Evolutionary conservation across 2,113 vertebrate species (phyloP), one percentile per base, ranked within the genome.

Genomic region (Corydoras sp.): DNA sequence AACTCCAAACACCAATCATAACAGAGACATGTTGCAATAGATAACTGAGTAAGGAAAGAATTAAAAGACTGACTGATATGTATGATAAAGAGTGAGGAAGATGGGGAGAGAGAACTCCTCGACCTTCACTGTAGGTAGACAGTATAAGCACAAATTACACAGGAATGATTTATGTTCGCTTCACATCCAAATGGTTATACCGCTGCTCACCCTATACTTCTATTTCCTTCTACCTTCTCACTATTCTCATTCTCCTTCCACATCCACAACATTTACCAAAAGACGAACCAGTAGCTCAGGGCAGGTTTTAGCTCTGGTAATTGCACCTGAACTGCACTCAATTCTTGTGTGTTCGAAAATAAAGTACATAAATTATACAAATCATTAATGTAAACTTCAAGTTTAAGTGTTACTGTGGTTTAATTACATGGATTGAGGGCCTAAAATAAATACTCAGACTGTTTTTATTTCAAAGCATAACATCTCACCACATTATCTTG

Each of bases 81-180:
- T 12, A 53, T 14, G 62, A 48, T 35, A 74, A 18, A 58, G 14
- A 18, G 30, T 50, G 71, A 53, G 71, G n/a, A 14, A 69, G 51
- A 75, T 18, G 53, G 31, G 65, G 68, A 71, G 62, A 43, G 68
- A 61, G 54, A 2, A 35, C 32, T 35, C 43, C 32, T 56, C 43
- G 68, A 71, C 62, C 58, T 71, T 74, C 70, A 69, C 35, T 71
- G 62, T 67, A 70, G 62, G 55, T 67, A 74, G 72, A 15, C 62
- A 62, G 43, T 56, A 67, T 71, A 56, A 56, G 67, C 24, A 58
- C 24, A 77, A 74, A 74, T 74, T 70, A 77, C 72, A 61, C 35
- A 2, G 32, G 58, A 71, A 71, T 77, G 72, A 77, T 77, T 77
- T 68, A 77, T 77, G 72, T 70, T 77, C 60, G 67, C 48, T 58